These are phyloP conservation scores for Chelidonichthys spinosus DNA, from an alignment of 2,797 vertebrate genomes.

Conservation along the genomic window DNA sequence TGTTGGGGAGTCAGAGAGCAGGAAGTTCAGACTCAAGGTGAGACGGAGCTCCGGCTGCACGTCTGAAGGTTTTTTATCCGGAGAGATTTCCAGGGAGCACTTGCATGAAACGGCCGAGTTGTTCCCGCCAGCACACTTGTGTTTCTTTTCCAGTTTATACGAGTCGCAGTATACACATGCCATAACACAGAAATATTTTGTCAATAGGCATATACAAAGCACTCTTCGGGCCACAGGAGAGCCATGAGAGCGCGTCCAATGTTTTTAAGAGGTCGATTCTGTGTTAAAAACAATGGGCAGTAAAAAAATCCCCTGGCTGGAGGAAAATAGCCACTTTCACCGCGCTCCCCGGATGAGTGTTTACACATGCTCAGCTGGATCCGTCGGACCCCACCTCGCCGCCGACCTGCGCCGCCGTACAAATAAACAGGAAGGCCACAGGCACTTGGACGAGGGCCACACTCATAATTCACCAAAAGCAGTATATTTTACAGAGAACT, in stretches of 20 bases:
- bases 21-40: background rate
- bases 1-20: background rate
- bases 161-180: conserved; percentile 78
- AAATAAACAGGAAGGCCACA: conserved; percentile 88
- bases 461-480: conserved; percentile 82
- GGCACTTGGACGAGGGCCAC: conserved; percentile 80
- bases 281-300: conserved; percentile 80
- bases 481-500: conserved; percentile 82
- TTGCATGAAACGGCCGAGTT: conserved; percentile 65
- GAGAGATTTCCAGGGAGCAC: conserved; percentile 71
- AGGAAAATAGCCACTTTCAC: conserved; percentile 64
- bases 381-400: conserved; percentile 73
- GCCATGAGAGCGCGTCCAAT: conserved; percentile 67
- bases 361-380: conserved; percentile 82
- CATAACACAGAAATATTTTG: conserved; percentile 84
- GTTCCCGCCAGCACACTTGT: conserved; percentile 71
- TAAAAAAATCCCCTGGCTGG: conserved; percentile 67
- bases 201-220: conserved; percentile 83
- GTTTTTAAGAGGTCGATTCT: conserved; percentile 79
- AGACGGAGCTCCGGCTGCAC: background rate
- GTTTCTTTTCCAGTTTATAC: conserved; percentile 76
- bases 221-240: conserved; percentile 68
- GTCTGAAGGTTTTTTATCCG: conserved; percentile 37
- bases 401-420: conserved; percentile 82
- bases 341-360: conserved; percentile 71